Percentiles rank a stretch among this genome's conserved stretches.
Evolutionary conservation across 1,140 invertebrate species (phyloP).

Genomic region (Meloidogyne chitwoodi): DNA sequence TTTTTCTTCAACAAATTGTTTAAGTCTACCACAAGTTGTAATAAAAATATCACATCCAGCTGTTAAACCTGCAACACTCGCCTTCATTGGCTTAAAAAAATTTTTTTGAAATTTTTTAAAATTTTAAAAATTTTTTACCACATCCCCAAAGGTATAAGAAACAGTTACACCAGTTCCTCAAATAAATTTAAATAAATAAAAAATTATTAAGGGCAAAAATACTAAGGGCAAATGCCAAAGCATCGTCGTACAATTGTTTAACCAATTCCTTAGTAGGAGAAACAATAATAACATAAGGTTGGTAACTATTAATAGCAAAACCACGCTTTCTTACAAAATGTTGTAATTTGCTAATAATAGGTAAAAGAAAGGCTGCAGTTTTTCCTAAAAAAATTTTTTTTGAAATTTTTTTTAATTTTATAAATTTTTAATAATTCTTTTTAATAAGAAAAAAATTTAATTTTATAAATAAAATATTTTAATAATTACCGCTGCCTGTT

Average conservation of each 20-base stretch:
- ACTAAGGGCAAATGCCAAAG: conserved; percentile 2
- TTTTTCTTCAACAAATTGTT: conserved; percentile 22
- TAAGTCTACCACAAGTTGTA: conserved; percentile 19
- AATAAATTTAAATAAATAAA: neutral
- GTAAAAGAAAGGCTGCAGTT: conserved; percentile 27
- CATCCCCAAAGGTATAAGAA: conserved; percentile 17
- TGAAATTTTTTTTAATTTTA: neutral
- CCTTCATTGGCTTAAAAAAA: conserved; percentile 11
- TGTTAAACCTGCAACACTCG: neutral
- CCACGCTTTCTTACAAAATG: neutral
- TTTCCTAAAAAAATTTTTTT: neutral
- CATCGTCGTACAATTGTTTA: conserved; percentile 14
- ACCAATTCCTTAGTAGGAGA: conserved; percentile 26
- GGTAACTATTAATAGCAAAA: neutral
- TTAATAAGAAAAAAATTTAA: too few relatives aligned
- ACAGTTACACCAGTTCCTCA: conserved; percentile 19
- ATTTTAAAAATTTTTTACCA: neutral
- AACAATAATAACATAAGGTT: conserved; percentile 19
- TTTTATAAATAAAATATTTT: neutral
- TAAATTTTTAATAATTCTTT: neutral
- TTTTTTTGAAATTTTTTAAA: neutral
- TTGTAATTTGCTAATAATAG: conserved; percentile 21
- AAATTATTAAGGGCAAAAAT: neutral
- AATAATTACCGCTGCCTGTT: conserved; percentile 28
- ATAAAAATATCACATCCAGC: conserved; percentile 29